Evolutionary conservation across 2,113 vertebrate species (phyloP).

Genomic region (Litocranius walleri): DNA sequence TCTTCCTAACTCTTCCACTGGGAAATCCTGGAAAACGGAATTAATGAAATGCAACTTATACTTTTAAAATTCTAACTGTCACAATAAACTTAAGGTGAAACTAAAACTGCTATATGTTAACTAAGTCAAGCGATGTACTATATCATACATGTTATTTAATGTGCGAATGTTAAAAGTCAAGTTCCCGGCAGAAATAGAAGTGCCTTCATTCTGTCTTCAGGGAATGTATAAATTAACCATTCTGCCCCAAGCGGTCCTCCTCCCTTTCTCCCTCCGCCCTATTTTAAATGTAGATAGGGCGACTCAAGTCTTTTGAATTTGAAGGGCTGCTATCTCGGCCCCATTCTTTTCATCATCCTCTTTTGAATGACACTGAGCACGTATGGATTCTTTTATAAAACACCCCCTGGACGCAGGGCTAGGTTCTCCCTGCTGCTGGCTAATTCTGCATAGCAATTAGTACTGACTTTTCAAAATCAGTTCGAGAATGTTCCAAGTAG

Average conservation of each 20-base stretch:
- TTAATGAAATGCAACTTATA: slow-evolving; percentile 40
- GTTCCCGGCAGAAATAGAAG: slow-evolving; percentile 30
- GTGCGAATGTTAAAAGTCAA: slow-evolving; percentile 60
- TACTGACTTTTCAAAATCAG: slow-evolving; percentile 3
- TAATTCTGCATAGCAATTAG: slow-evolving; percentile 65
- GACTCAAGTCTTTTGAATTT: slow-evolving; percentile 68
- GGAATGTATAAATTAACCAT: slow-evolving; percentile 57
- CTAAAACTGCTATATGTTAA: slow-evolving; percentile 27
- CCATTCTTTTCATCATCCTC: slow-evolving; percentile 69
- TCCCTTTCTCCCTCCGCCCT: slow-evolving; percentile 45
- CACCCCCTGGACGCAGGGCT: background rate
- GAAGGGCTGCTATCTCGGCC: slow-evolving; percentile 71
- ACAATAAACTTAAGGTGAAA: slow-evolving; percentile 46
- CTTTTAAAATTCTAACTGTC: slow-evolving; percentile 44
- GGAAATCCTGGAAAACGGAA: slow-evolving; percentile 52
- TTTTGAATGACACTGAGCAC: slow-evolving; percentile 70
- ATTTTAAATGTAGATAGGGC: slow-evolving; percentile 73
- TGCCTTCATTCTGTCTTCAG: background rate
- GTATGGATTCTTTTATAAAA: slow-evolving; percentile 57
- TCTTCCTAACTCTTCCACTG: slow-evolving; percentile 19
- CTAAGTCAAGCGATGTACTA: background rate
- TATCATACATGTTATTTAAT: background rate
- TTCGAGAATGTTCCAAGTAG: background rate
- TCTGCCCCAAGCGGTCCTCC: background rate
- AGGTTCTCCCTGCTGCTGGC: background rate